Percentiles rank a stretch among this genome's conserved stretches.
Conservation (phyloP, 2,888 invertebrate genomes). For the Diploptera punctata region DNA sequence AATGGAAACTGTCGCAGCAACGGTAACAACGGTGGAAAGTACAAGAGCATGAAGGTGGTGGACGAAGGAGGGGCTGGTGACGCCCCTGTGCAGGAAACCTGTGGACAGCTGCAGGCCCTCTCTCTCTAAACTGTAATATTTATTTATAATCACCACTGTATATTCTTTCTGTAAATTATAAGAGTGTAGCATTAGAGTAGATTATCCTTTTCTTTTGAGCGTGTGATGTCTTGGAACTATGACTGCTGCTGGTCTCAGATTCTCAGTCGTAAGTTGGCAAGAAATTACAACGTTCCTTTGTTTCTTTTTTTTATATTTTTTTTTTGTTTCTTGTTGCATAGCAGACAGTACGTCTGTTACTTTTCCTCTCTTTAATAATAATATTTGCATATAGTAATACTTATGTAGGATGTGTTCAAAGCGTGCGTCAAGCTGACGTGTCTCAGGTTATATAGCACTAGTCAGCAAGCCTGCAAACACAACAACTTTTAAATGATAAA, state of each 20-base stretch:
- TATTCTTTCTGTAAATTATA: too few relatives aligned
- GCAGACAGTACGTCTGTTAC: not conserved
- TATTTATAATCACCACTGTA: too few relatives aligned
- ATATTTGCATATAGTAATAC: too few relatives aligned
- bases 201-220: too few relatives aligned
- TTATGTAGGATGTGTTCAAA: constrained; percentile 1
- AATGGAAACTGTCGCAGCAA: not conserved
- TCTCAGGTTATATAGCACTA: too few relatives aligned
- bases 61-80: constrained; percentile 33
- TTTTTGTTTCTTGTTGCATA: not conserved
- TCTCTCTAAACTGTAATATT: not conserved
- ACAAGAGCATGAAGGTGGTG: not conserved
- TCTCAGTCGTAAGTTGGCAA: not conserved
- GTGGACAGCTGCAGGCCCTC: constrained; percentile 26
- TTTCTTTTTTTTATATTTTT: too few relatives aligned
- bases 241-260: too few relatives aligned
- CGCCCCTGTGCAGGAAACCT: constrained; percentile 29
- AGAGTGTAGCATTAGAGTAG: too few relatives aligned
- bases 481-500: constrained; percentile 3
- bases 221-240: too few relatives aligned
- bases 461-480: too few relatives aligned
- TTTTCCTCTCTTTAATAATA: too few relatives aligned
- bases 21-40: not conserved
- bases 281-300: constrained; percentile 1
- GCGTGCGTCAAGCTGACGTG: too few relatives aligned